Base-by-base conservation (phyloP, 2,888 invertebrate species). In the Falcaria lacertinaria region DNA sequence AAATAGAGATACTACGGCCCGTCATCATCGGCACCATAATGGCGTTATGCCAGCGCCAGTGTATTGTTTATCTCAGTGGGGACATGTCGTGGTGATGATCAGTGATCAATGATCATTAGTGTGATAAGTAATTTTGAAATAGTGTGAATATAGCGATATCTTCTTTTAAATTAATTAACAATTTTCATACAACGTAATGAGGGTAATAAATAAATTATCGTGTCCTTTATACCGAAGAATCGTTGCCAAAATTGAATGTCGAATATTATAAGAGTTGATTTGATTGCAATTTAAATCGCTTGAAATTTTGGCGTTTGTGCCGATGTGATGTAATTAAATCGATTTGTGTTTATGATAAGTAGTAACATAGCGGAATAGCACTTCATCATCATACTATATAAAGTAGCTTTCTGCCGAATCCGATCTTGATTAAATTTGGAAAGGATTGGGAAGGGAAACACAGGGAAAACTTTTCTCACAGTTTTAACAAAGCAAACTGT, bases 21-120 rank as follows among this genome's bases (percentile, higher is more conserved):
- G n/a, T n/a, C n/a, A n/a, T n/a, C 55, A 35, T 43, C 42, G 42
- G 49, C 54, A 54, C 54, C 47, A 45, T 42, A 45, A 64, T 80
- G 83, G 84, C 76, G 52, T 19, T 14, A 52, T 70, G 85, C 83
- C 85, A 84, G 72, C 52, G 43, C 58, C 72, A 82, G 81, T 84
- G 43, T 60, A 61, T 64, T 77, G 72, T 74, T 74, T 77, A 71
- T 69, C 48, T 54, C 55, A 52, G 60, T 34, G 40, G 45, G 39
- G 51, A 40, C 42, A 52, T 43, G 64, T 57, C 50, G 68, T 54
- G 48, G 39, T 7, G 28, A 34, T 6, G 34, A 6, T 38, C 22
- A 39, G 22, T 22, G 25, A 34, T 13, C 35, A n/a, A 25, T 36
- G 38, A 28, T 32, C 7, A 22, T 32, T 39, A 32, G 19, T 33